phyloP scores from a whole-genome alignment of 2,113 vertebrate genomes.

The Leptobrachium leishanense region DNA sequence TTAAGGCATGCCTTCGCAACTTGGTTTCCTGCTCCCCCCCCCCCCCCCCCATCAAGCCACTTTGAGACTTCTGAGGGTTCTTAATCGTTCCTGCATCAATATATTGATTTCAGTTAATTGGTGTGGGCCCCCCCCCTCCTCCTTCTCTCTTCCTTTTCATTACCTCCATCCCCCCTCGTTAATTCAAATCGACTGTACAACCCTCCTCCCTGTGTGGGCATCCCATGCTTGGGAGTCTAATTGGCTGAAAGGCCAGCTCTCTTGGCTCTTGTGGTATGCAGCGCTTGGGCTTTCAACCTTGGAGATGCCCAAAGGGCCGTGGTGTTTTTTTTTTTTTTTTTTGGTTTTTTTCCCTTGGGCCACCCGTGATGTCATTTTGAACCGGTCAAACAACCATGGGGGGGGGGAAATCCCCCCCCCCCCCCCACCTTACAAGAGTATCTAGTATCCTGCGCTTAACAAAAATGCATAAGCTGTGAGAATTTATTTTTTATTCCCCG shows the following conservation, averaged over 20 bases:
- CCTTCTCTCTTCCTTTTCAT: not conserved
- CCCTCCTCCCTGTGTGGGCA: constrained; percentile 40
- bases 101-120: not conserved
- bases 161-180: too few relatives aligned
- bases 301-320: constrained; percentile 38
- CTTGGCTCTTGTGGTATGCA: constrained; percentile 34
- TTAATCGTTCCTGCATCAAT: too few relatives aligned
- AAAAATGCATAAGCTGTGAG: constrained; percentile 12
- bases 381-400: not conserved
- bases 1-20: too few relatives aligned
- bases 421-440: constrained; percentile 16
- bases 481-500: not conserved
- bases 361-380: constrained; percentile 31
- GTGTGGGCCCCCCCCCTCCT: not conserved
- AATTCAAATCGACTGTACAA: not conserved
- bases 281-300: constrained; percentile 26
- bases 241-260: constrained; percentile 39
- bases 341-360: constrained; percentile 19
- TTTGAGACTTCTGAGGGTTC: too few relatives aligned
- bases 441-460: constrained; percentile 9
- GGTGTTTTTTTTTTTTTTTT: constrained; percentile 1
- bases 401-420: not conserved
- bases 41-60: too few relatives aligned
- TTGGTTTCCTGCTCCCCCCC: too few relatives aligned
- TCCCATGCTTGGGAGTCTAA: constrained; percentile 40